Percentiles rank a stretch among this genome's conserved stretches.
Conservation (phyloP, 2,797 vertebrate species). For the Poecile montanus region DNA sequence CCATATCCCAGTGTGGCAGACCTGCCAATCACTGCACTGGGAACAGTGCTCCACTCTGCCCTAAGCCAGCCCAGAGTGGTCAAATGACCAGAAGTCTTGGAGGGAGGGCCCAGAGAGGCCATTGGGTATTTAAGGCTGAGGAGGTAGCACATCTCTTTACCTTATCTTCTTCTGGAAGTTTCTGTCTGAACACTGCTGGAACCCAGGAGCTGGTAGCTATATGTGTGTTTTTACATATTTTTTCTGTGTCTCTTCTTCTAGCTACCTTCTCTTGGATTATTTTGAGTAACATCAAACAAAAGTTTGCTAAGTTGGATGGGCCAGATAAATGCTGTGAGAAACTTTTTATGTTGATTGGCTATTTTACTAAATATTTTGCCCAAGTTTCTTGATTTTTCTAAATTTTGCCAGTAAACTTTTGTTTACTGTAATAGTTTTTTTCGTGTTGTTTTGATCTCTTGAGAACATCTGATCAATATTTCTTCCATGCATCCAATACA, state of each 20-base stretch:
- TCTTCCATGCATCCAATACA: fast-evolving
- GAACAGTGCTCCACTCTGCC: not conserved
- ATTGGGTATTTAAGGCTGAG: not conserved
- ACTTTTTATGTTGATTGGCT: not conserved
- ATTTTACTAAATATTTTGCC: not conserved
- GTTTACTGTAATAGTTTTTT: too few species aligned
- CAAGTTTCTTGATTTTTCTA: not conserved
- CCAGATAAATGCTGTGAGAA: not conserved
- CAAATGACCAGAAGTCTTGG: not conserved
- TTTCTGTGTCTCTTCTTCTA: not conserved
- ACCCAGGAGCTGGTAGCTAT: not conserved
- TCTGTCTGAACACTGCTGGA: fast-evolving
- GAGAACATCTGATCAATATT: not conserved
- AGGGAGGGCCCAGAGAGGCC: not conserved
- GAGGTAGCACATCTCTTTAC: fast-evolving
- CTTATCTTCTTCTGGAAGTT: fast-evolving
- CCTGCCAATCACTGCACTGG: not conserved
- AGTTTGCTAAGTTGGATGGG: not conserved
- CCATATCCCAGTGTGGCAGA: not conserved
- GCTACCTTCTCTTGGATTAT: not conserved
- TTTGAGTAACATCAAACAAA: not conserved
- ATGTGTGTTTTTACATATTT: not conserved
- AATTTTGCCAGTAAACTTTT: not conserved
- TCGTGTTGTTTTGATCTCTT: not conserved
- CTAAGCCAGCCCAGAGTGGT: not conserved